Evolutionary conservation across 2,113 vertebrate species (phyloP).

Genomic region (Nesoenas mayeri): DNA sequence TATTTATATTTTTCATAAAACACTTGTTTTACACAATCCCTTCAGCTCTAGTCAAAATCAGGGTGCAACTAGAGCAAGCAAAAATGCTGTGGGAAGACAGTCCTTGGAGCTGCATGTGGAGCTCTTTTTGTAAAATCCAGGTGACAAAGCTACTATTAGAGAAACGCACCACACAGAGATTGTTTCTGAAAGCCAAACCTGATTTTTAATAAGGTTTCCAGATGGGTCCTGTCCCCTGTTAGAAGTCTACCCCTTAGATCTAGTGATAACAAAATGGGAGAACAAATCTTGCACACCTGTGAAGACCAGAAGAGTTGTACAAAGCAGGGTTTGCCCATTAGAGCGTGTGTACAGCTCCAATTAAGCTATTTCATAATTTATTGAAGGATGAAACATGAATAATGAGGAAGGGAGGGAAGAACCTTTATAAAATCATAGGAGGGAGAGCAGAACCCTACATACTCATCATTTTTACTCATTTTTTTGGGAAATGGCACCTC

Average conservation of each 20-base stretch:
- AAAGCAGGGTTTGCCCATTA: neutral
- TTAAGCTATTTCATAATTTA: neutral
- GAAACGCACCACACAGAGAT: rapidly evolving
- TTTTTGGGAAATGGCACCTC: neutral
- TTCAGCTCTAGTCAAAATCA: neutral
- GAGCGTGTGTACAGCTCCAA: neutral
- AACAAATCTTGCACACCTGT: neutral
- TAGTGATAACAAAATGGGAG: neutral
- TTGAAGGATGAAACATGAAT: neutral
- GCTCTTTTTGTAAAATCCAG: neutral
- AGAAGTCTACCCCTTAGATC: neutral
- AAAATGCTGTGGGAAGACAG: neutral
- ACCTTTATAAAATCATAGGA: neutral
- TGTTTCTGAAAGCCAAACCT: neutral
- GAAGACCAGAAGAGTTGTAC: neutral
- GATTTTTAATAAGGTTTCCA: neutral
- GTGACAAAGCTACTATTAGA: neutral
- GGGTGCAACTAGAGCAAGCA: neutral
- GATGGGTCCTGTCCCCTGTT: neutral
- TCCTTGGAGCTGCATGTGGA: neutral
- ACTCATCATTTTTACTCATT: neutral
- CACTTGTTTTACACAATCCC: neutral
- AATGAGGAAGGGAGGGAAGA: neutral
- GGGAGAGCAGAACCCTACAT: neutral
- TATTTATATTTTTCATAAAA: neutral